These are phyloP conservation scores for Bradysia coprophila DNA, from an alignment of 1,140 invertebrate genomes.

Conservation along the genomic window DNA sequence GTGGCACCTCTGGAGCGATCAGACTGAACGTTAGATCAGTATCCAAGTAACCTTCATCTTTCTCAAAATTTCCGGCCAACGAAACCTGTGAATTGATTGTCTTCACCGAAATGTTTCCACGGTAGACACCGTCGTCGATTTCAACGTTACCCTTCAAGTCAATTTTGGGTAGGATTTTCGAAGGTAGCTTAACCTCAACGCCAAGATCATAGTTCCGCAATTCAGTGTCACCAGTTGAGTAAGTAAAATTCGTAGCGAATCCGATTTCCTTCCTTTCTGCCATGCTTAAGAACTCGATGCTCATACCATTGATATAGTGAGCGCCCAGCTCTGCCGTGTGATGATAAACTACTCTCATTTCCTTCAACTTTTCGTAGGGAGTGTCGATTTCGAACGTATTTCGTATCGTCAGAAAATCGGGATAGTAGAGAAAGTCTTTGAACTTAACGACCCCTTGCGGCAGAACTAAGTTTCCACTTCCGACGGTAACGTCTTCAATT, in stretches of 20 bases:
- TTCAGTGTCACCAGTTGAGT: conserved; percentile 24
- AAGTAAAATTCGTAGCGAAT: conserved; percentile 27
- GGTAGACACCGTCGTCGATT: conserved; percentile 30
- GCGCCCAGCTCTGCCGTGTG: conserved; percentile 34
- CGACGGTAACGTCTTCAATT: conserved; percentile 28
- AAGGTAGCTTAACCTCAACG: too few species aligned
- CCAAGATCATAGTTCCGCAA: conserved; percentile 26
- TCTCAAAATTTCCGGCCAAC: conserved; percentile 28
- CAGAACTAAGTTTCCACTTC: conserved; percentile 25
- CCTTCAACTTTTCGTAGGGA: conserved; percentile 34
- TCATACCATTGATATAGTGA: conserved; percentile 12
- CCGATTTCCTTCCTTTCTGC: conserved; percentile 7
- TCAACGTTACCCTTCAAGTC: conserved; percentile 26
- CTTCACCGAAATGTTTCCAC: conserved; percentile 24
- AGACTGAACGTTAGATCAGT: conserved; percentile 32
- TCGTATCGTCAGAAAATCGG: conserved; percentile 40
- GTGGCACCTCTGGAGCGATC: conserved; percentile 33
- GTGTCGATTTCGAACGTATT: conserved; percentile 44
- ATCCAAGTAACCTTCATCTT: conserved; percentile 39
- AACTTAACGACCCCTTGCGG: conserved; percentile 31
- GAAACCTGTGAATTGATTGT: conserved; percentile 25
- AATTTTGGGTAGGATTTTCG: too few species aligned
- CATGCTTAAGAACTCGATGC: not conserved
- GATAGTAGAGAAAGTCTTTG: conserved; percentile 26
- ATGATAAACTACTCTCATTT: conserved; percentile 36